Evolutionary conservation across 2,888 invertebrate genomes (phyloP).

Genomic region (Disparrhopalites patrizii): DNA sequence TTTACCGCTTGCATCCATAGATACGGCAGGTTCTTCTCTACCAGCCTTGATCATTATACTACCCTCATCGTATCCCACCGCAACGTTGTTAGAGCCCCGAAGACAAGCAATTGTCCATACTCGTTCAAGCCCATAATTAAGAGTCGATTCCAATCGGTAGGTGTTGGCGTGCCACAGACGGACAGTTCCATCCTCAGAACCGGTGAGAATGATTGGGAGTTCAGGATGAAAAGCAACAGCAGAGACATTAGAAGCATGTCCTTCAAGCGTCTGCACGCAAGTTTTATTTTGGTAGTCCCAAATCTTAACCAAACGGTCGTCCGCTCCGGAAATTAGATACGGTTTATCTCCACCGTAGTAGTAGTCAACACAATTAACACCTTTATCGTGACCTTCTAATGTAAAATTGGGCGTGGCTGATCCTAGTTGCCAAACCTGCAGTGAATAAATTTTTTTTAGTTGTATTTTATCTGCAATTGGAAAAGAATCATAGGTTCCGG

Average conservation of each 20-base stretch:
- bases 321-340: slow-evolving; percentile 96
- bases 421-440: slow-evolving; percentile 92
- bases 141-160: slow-evolving; percentile 88
- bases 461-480: neutral
- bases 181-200: slow-evolving; percentile 97
- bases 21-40: slow-evolving; percentile 96
- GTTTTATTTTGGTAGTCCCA: slow-evolving; percentile 99
- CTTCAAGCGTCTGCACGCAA: slow-evolving; percentile 95
- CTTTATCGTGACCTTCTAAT: slow-evolving; percentile 95
- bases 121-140: slow-evolving; percentile 96
- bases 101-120: slow-evolving; percentile 95
- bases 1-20: slow-evolving; percentile 98
- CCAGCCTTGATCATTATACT: slow-evolving; percentile 93
- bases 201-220: slow-evolving; percentile 91
- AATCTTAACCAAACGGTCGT: slow-evolving; percentile 95
- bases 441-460: neutral
- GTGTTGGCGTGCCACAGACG: slow-evolving; percentile 99
- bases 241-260: slow-evolving; percentile 64
- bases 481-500: neutral
- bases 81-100: slow-evolving; percentile 93
- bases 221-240: slow-evolving; percentile 96
- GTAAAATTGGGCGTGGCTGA: slow-evolving; percentile 97
- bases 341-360: slow-evolving; percentile 99
- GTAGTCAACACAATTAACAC: slow-evolving; percentile 98
- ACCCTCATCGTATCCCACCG: slow-evolving; percentile 96